Evolutionary conservation across 2,888 invertebrate genomes (phyloP), one percentile per base, ranked within the genome.

Genomic region (Xanthorhoe spadicearia): DNA sequence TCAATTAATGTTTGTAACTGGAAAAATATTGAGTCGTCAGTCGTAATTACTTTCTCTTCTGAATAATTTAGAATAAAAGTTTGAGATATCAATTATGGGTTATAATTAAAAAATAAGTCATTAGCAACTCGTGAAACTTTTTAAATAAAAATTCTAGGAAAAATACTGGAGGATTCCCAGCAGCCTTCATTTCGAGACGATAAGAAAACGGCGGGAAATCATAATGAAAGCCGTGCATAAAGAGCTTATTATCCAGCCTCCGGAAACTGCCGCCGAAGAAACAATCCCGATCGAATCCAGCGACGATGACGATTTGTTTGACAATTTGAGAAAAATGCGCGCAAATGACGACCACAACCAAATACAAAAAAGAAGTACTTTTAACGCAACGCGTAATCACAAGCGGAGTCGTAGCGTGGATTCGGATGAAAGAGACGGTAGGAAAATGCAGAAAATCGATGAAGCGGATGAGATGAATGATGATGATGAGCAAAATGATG

Each of bases 151-250:
- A 19, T 83, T 84, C 66, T 88, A 97, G 95, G 98, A 98, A 94
- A 94, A 92, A 67, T 98, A 97, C 85, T 98, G 98, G 98, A 94
- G 98, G 75, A 97, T 98, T 79, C 97, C 98, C 0, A 94, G 94
- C 63, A 90, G 92, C 77, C 90, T 96, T 60, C 89, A 91, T 64
- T 85, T 89, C 51, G 85, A 92, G 23, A 94, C 92, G n/a, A 92
- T 95, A 62, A 91, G 94, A 70, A 94, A 94, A 78, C 91, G 94
- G 19, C 90, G 93, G 59, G 92, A 93, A 75, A 87, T 95, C 58
- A 92, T 95, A 69, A 87, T 90, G 60, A 92, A 94, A 81, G 94
- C 94, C 0, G 80, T 95, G 48, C 92, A 94, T 69, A 94, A 94
- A 71, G 93, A 89, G 70, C 85, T 94, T 61, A 84, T 90, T 56